These are phyloP conservation scores for Coranthus polyacanthus DNA, from an alignment of 2,797 vertebrate genomes.

Conservation along the genomic window DNA sequence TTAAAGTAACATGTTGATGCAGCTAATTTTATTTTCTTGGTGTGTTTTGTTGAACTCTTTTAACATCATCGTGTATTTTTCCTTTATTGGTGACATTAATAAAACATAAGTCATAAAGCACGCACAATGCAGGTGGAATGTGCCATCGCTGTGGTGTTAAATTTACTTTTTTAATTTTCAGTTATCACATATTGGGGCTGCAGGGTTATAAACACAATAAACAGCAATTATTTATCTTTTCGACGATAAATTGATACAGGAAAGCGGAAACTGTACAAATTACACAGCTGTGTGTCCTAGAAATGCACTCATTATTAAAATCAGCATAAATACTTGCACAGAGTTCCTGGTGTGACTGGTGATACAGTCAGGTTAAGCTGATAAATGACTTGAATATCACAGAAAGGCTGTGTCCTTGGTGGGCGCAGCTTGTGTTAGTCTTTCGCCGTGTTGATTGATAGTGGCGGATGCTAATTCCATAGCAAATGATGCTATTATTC, in stretches of 20 bases:
- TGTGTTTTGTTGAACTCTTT: slow-evolving; percentile 4
- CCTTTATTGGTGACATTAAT: not conserved
- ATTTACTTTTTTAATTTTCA: too few relatives aligned
- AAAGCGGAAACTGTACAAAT: not conserved
- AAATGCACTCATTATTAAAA: slow-evolving; percentile 9
- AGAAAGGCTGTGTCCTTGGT: slow-evolving; percentile 66
- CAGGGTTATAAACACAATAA: too few relatives aligned
- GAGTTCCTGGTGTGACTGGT: slow-evolving; percentile 14
- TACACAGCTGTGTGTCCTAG: not conserved
- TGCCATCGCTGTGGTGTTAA: too few relatives aligned
- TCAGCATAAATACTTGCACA: slow-evolving; percentile 8
- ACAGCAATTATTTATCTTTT: too few relatives aligned
- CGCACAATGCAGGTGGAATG: too few relatives aligned
- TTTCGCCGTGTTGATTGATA: slow-evolving; percentile 72
- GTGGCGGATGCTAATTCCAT: slow-evolving; percentile 78
- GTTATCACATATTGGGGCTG: not conserved
- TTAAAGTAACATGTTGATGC: not conserved
- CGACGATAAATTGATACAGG: too few relatives aligned
- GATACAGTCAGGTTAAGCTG: slow-evolving; percentile 56
- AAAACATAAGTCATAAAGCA: too few relatives aligned
- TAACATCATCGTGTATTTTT: not conserved
- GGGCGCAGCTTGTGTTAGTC: slow-evolving; percentile 63
- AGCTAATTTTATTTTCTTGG: slow-evolving; percentile 5
- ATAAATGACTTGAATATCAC: slow-evolving; percentile 58
- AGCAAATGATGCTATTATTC: slow-evolving; percentile 84